Percentiles rank a stretch among this genome's conserved stretches.
Conservation (phyloP, 2,888 invertebrate genomes). For the Xanthorhoe spadicearia region DNA sequence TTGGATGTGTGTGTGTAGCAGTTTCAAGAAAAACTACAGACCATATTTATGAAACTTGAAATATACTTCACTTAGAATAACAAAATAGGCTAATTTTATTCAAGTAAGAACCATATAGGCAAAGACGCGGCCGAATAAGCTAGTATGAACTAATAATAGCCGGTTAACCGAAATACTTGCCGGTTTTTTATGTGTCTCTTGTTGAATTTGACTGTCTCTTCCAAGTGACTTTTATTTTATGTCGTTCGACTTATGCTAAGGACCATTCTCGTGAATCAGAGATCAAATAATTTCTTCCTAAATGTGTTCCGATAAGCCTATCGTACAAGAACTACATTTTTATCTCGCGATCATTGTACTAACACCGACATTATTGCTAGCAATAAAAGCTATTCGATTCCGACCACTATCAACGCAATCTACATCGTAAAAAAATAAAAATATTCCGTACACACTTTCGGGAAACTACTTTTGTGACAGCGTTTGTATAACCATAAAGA, state of each 20-base stretch:
- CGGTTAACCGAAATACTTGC: no score
- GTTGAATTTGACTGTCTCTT: not conserved
- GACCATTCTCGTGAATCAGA: not conserved
- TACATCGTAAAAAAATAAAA: conserved; percentile 43
- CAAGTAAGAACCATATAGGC: no score
- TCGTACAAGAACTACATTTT: conserved; percentile 25
- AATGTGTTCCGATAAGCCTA: conserved; percentile 10
- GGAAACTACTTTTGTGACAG: conserved; percentile 47
- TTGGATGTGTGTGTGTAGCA: no score
- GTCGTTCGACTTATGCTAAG: not conserved
- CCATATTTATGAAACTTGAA: no score
- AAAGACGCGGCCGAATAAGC: no score
- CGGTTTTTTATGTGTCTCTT: not conserved
- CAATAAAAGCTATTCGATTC: conserved; percentile 48
- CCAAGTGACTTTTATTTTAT: not conserved
- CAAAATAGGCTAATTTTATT: no score
- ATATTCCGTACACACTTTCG: conserved; percentile 47
- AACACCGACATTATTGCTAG: conserved; percentile 37
- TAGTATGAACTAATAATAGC: no score
- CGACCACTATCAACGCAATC: conserved; percentile 41
- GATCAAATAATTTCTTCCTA: conserved; percentile 4
- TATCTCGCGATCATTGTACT: conserved; percentile 39
- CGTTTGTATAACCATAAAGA: conserved; percentile 48
- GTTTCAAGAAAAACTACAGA: no score
- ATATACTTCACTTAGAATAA: no score